phyloP scores from a whole-genome alignment of 2,888 invertebrate genomes.

The Carcina quercana region DNA sequence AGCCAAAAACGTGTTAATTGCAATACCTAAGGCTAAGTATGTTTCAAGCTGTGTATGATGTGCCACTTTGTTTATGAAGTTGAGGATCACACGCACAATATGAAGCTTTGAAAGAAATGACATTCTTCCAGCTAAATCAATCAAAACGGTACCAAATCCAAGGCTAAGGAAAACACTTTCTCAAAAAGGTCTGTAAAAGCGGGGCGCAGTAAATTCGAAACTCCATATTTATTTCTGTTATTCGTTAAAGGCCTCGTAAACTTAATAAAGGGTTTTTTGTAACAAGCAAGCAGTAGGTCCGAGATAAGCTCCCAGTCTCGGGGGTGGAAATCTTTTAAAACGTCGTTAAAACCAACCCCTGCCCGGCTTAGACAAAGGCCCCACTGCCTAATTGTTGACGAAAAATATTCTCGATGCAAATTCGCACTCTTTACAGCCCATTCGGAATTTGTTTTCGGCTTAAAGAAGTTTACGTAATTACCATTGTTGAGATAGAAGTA shows the following conservation, averaged over 20 bases:
- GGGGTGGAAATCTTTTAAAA: slow-evolving; percentile 69
- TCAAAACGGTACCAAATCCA: no score
- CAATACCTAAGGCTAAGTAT: no score
- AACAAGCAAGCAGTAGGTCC: slow-evolving; percentile 58
- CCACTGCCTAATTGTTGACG: slow-evolving; percentile 68
- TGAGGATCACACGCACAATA: no score
- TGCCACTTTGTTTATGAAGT: no score
- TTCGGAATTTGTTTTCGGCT: slow-evolving; percentile 65
- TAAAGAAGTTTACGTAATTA: slow-evolving; percentile 66
- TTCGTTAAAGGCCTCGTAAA: slow-evolving; percentile 67
- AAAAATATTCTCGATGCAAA: slow-evolving; percentile 72
- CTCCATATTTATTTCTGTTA: slow-evolving; percentile 69
- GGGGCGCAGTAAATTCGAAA: slow-evolving; percentile 50
- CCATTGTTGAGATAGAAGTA: no score
- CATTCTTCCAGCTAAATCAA: no score
- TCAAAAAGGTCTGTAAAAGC: no score
- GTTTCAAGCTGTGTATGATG: no score
- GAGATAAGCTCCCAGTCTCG: slow-evolving; percentile 61
- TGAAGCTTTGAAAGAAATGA: no score
- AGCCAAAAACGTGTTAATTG: no score
- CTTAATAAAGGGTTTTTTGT: slow-evolving; percentile 71
- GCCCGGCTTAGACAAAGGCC: slow-evolving; percentile 60
- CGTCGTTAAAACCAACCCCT: slow-evolving; percentile 69
- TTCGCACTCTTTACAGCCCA: slow-evolving; percentile 68
- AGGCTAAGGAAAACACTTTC: no score